phyloP scores from a whole-genome alignment of 2,888 invertebrate genomes.

The Stomorhina lunata region DNA sequence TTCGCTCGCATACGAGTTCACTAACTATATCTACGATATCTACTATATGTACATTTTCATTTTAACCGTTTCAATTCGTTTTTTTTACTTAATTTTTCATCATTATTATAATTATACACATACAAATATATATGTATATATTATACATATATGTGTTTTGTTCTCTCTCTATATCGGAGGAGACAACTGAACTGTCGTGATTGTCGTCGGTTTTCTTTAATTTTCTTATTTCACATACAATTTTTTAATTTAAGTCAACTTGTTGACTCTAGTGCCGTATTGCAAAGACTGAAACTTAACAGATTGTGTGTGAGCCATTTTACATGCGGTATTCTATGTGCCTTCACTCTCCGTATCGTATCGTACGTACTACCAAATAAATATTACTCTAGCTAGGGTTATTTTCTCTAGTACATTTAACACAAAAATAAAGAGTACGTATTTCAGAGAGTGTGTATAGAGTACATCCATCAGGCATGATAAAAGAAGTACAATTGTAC shows the following conservation, averaged over 20 bases:
- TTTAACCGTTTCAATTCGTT: conserved; percentile 51
- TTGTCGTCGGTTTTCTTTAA: conserved; percentile 16
- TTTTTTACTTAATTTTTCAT: conserved; percentile 22
- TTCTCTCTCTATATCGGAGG: conserved; percentile 41
- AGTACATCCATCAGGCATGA: no score
- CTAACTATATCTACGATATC: no score
- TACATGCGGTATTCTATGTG: no score
- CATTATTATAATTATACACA: neutral
- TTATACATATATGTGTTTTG: conserved; percentile 2
- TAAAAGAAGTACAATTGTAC: no score
- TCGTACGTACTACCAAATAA: neutral
- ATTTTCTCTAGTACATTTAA: no score
- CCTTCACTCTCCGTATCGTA: no score
- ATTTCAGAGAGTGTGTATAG: no score
- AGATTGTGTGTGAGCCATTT: conserved; percentile 47
- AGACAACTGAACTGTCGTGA: conserved; percentile 35
- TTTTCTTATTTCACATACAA: neutral
- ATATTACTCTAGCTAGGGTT: conserved; percentile 36
- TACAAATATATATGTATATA: neutral
- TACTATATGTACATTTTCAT: conserved; percentile 15
- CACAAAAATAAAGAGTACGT: no score
- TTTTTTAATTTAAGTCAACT: conserved; percentile 56
- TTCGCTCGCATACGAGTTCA: neutral
- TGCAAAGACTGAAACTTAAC: conserved; percentile 61
- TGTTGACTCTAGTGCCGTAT: conserved; percentile 66